Evolutionary conservation across 2,113 vertebrate genomes (phyloP), one percentile per base, ranked within the genome.

Genomic region (Polypterus bichir): DNA sequence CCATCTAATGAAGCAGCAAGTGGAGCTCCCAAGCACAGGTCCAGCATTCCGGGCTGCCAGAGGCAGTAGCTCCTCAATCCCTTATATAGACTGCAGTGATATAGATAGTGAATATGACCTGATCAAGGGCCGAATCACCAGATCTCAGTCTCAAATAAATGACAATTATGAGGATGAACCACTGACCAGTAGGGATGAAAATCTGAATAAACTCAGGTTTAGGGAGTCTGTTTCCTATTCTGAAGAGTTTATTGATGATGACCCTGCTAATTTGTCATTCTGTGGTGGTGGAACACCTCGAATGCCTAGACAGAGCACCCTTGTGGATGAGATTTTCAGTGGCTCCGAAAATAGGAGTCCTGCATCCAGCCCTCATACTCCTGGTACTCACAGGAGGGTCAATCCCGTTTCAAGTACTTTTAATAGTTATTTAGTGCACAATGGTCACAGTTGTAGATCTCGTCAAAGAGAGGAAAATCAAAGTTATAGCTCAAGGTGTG

Each of bases 1-100:
- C 61, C 83, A 76, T 75, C 64, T 71, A 44, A 79, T 76, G 71
- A 77, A 77, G 68, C 81, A 79, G 76, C 81, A 86, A 49, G 77
- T 82, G 56, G 91, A 86, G 64, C 92, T 83, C 77, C 92, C 81
- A 65, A 91, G 79, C 85, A 89, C 91, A 98, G 96, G 94, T 98
- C 92, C 92, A 86, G 83, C 93, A 81, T 91, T 86, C 76, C 73
- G 75, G 70, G 80, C 88, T 83, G 83, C 89, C 67, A 73, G 76
- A 75, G 87, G 86, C 86, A 89, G 87, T 84, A 83, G 79, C 76
- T 80, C 81, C 64, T 92, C 88, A 76, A 86, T 89, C 69, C 85
- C 89, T 66, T 91, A 90, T 77, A 86, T 89, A 81, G 88, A 92
- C 86, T 91, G 85, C 85, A 89, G 80, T 81, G 86, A 92, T 64